These are phyloP conservation scores for Spilogale gracilis DNA, from an alignment of 2,113 vertebrate species.

Conservation along the genomic window DNA sequence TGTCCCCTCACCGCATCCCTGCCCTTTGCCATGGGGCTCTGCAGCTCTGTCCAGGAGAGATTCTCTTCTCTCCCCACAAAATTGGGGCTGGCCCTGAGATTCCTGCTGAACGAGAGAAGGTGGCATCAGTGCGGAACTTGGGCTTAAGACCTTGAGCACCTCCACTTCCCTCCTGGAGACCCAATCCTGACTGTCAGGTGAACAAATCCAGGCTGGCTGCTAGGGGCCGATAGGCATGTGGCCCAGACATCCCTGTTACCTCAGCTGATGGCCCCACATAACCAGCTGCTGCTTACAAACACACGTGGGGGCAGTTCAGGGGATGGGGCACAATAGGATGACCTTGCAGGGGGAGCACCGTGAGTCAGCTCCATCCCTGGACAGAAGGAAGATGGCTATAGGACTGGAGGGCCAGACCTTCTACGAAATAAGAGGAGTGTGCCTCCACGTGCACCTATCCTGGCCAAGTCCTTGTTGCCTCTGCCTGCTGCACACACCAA, in stretches of 20 bases:
- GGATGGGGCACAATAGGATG: background rate
- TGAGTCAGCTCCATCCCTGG: background rate
- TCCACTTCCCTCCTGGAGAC: background rate
- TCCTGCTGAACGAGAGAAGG: background rate
- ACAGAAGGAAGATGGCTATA: background rate
- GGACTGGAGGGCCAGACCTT: background rate
- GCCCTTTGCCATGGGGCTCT: background rate
- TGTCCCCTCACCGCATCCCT: background rate
- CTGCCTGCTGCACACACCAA: background rate
- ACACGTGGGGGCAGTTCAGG: background rate
- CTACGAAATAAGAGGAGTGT: background rate
- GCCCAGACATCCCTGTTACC: background rate
- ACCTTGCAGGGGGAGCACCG: background rate
- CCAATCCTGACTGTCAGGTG: background rate
- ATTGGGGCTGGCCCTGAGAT: background rate
- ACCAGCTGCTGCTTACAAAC: background rate
- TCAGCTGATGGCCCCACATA: background rate
- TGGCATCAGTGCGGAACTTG: background rate
- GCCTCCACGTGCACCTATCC: fast-evolving
- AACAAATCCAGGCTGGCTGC: background rate
- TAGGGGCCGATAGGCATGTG: background rate
- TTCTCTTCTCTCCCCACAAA: background rate
- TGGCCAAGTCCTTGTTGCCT: background rate
- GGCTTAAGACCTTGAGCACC: background rate
- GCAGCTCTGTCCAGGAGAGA: background rate